These are phyloP conservation scores for Thermophis baileyi DNA, from an alignment of 2,113 vertebrate species.

Conservation along the genomic window DNA sequence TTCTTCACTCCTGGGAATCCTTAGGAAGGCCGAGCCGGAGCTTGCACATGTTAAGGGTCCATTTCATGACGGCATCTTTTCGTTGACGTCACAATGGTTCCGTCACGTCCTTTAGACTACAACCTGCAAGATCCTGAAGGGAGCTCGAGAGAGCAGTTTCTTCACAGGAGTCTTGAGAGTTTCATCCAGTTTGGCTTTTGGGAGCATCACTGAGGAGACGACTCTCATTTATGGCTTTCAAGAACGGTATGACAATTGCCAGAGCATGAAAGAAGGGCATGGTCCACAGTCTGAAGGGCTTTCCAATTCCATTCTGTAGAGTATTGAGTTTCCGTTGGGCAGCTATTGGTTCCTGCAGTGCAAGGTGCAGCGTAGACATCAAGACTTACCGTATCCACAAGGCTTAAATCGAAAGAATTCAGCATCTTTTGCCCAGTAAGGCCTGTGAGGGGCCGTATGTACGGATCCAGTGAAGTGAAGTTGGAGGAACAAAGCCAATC, in stretches of 20 bases:
- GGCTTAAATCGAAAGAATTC: constrained; percentile 48
- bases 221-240: constrained; percentile 22
- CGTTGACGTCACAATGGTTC: constrained; percentile 45
- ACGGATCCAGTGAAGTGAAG: constrained; percentile 62
- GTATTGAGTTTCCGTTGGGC: constrained; percentile 28
- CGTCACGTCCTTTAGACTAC: constrained; percentile 65
- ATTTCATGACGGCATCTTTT: constrained; percentile 52
- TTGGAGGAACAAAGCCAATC: constrained; percentile 61
- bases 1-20: constrained; percentile 51
- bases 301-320: constrained; percentile 38
- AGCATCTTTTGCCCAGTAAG: constrained; percentile 39
- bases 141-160: constrained; percentile 62
- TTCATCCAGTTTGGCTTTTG: constrained; percentile 45
- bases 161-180: constrained; percentile 41
- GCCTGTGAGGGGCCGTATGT: constrained; percentile 39
- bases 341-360: constrained; percentile 69
- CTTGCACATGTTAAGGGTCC: constrained; percentile 34
- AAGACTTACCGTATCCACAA: constrained; percentile 67
- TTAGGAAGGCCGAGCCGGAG: constrained; percentile 53
- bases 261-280: constrained; percentile 36
- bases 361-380: constrained; percentile 41
- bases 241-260: constrained; percentile 24
- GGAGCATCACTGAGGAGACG: constrained; percentile 20
- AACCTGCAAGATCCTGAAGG: constrained; percentile 47
- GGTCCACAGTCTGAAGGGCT: constrained; percentile 47